Percentiles rank a stretch among this genome's conserved stretches.
These are phyloP conservation scores for Denticeps clupeoides DNA, from an alignment of 2,797 vertebrate species.

Conservation along the genomic window DNA sequence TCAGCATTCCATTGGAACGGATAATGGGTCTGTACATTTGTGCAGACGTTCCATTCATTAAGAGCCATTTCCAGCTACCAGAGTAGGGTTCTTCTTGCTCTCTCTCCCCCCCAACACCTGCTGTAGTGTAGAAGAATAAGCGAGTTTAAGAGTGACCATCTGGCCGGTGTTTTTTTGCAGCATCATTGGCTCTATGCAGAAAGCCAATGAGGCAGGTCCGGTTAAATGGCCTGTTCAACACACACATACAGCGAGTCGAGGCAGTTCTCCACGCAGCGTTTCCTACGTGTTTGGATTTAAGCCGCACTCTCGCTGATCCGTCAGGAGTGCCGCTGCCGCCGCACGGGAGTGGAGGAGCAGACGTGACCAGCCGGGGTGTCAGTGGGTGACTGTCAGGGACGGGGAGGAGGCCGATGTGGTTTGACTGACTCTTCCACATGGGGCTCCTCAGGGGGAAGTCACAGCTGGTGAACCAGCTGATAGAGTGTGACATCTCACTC, in stretches of 20 bases:
- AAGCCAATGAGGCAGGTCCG: not conserved
- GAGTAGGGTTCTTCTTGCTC: no score
- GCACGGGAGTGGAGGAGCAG: no score
- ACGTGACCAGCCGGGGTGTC: not conserved
- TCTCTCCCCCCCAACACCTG: no score
- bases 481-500: not conserved
- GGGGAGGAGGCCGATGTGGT: not conserved
- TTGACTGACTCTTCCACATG: not conserved
- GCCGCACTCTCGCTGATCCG: not conserved
- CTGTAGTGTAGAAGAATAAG: no score
- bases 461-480: conserved; percentile 3
- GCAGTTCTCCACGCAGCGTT: not conserved
- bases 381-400: not conserved
- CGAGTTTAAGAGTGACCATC: not conserved
- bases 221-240: conserved; percentile 1
- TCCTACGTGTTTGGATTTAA: not conserved
- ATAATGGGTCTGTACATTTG: no score
- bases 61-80: no score
- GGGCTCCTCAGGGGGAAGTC: not conserved
- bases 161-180: not conserved
- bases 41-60: no score
- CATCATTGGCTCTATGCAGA: not conserved
- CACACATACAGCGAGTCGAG: not conserved
- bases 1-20: no score
- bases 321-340: no score